Base-by-base conservation (phyloP, 2,113 vertebrate genomes). In the Oncorhynchus masou region DNA sequence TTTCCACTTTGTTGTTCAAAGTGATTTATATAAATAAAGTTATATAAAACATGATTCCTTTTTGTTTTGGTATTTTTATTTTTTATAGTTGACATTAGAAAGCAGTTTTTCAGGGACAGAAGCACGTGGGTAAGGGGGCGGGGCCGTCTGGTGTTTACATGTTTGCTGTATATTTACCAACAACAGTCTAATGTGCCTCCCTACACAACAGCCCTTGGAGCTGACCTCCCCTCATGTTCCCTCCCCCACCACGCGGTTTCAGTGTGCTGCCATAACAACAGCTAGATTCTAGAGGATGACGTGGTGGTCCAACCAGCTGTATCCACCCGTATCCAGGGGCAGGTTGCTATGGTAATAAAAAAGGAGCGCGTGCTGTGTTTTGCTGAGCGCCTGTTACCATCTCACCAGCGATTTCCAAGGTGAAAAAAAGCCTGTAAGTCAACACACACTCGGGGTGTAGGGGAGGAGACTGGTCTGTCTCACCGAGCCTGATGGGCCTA, bases 301-400 rank as follows among this genome's bases (percentile, higher is more conserved):
- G 39, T 51, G 22, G 57, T 71, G 74, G 89, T 88, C 93, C 93
- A 94, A 94, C 92, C 93, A 93, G 89, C 93, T 92, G 93, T 93
- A 93, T 93, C 2, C 1, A 7, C 34, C 34, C 7, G 6, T 8
- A 39, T 8, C 93, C 87, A 90, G 87, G 93, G 92, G 72, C 81
- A 81, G 88, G 91, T 91, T 92, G 87, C 91, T 78, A 91, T 90
- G 90, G 91, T 89, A 93, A 93, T 89, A 93, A 93, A 92, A 90
- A n/a, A 82, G 49, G 85, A 89, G 85, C 91, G 81, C 89, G 88
- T 88, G 91, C 90, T 88, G 86, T 19, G 79, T 84, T 24, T 45
- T 45, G 39, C 39, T 45, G 9, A 80, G 79, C 80, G 88, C 90
- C 88, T 93, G 92, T 93, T 93, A 91, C 39, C 8, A 2, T 89